Evolutionary conservation across 1,140 invertebrate species (phyloP).

Genomic region (Drosophila pallidifrons): DNA sequence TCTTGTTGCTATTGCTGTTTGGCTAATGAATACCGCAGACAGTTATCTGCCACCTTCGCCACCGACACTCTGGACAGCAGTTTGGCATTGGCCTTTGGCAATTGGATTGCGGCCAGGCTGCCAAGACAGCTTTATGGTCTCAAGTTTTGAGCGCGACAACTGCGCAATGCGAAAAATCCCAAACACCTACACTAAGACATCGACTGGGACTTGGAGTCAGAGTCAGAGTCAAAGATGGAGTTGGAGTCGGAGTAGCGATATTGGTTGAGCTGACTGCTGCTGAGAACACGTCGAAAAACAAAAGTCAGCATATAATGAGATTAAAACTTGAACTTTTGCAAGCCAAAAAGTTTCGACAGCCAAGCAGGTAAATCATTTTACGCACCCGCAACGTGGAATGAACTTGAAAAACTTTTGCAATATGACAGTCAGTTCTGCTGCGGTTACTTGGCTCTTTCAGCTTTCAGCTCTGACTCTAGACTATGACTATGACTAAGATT

Average conservation of each 20-base stretch:
- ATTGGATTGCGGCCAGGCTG: slow-evolving; percentile 77
- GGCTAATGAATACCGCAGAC: slow-evolving; percentile 71
- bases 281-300: slow-evolving; percentile 68
- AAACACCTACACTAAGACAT: slow-evolving; percentile 55
- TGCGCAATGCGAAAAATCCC: slow-evolving; percentile 69
- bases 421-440: slow-evolving; percentile 54
- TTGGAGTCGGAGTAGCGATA: neutral
- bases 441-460: neutral
- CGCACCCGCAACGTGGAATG: slow-evolving; percentile 77
- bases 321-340: slow-evolving; percentile 82
- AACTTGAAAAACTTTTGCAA: slow-evolving; percentile 78
- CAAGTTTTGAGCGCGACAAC: slow-evolving; percentile 69
- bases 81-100: slow-evolving; percentile 57
- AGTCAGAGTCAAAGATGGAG: neutral
- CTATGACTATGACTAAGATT: neutral
- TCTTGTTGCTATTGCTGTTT: neutral
- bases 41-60: slow-evolving; percentile 27
- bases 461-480: neutral
- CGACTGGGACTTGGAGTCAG: neutral
- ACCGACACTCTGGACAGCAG: neutral
- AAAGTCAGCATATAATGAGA: slow-evolving; percentile 84
- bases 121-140: slow-evolving; percentile 70
- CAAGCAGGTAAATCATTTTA: slow-evolving; percentile 82
- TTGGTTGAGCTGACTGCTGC: slow-evolving; percentile 12
- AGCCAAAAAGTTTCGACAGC: slow-evolving; percentile 77